Percentiles rank a stretch among this genome's conserved stretches.
Evolutionary conservation across 92 coral and sea anemone species (phyloP).

Genomic region (Zoanthus sociatus): DNA sequence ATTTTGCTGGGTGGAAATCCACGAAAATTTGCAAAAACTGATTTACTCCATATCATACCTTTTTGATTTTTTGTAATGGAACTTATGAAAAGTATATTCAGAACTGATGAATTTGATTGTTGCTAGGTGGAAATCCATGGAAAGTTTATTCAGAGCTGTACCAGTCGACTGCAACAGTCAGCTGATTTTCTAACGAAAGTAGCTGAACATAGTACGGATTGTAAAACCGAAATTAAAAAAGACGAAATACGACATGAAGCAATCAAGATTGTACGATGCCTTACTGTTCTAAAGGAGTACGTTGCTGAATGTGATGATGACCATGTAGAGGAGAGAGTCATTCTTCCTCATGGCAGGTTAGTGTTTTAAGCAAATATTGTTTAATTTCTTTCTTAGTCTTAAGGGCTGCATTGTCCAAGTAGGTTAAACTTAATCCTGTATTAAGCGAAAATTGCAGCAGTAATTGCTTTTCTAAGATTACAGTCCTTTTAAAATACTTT

Average conservation of each 20-base stretch:
- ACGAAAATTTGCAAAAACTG: too few relatives aligned
- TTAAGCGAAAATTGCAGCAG: too few relatives aligned
- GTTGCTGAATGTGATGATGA: slow-evolving; percentile 98
- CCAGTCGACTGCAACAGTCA: slow-evolving; percentile 87
- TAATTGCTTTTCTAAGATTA: too few relatives aligned
- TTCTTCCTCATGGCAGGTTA: slow-evolving; percentile 96
- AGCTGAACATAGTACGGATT: slow-evolving; percentile 69
- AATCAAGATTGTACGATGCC: slow-evolving; percentile 88
- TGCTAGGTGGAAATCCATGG: slow-evolving; percentile 95
- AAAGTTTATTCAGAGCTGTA: slow-evolving; percentile 90
- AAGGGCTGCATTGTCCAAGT: too few relatives aligned
- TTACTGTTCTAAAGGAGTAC: slow-evolving; percentile 94
- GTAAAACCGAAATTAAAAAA: slow-evolving; percentile 49
- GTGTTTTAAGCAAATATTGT: neutral
- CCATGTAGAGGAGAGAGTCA: slow-evolving; percentile 93
- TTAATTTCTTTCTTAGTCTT: too few relatives aligned
- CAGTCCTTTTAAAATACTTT: too few relatives aligned
- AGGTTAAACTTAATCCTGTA: too few relatives aligned
- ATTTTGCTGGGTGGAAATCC: too few relatives aligned
- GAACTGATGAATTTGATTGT: too few relatives aligned
- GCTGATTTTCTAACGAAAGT: slow-evolving; percentile 73
- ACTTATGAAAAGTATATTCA: too few relatives aligned
- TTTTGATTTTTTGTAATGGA: too few relatives aligned
- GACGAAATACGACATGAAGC: slow-evolving; percentile 80
- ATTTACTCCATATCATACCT: too few relatives aligned